Conservation (phyloP, 2,888 invertebrate genomes). For the Drosophila lutescens region DNA sequence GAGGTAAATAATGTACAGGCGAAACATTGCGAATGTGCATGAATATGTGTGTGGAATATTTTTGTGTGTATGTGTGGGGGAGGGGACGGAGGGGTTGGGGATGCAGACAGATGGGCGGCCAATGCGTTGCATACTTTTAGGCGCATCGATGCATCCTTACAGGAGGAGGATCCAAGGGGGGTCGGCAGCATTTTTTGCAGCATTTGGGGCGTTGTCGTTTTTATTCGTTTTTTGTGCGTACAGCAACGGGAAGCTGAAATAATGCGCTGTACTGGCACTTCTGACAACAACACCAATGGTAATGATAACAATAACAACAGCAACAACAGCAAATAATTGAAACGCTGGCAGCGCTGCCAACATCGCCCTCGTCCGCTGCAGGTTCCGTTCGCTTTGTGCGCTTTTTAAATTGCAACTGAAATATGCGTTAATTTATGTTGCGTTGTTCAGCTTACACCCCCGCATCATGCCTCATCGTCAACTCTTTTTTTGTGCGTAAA, state of each 20-base stretch:
- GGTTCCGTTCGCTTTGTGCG: constrained; percentile 65
- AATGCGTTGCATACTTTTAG: constrained; percentile 77
- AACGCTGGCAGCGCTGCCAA: constrained; percentile 59
- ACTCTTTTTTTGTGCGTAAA: constrained; percentile 46
- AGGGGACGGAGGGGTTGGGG: background rate
- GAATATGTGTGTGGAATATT: constrained; percentile 11
- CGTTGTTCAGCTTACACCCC: constrained; percentile 49
- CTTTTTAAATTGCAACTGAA: constrained; percentile 78
- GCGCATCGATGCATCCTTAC: constrained; percentile 71
- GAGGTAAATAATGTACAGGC: constrained; percentile 75
- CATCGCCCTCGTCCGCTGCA: constrained; percentile 40
- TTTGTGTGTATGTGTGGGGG: background rate
- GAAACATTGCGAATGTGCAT: constrained; percentile 18
- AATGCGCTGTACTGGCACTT: constrained; percentile 64
- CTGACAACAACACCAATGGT: constrained; percentile 75
- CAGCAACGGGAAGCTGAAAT: constrained; percentile 18
- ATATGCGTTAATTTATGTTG: constrained; percentile 78
- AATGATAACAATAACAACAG: constrained; percentile 66
- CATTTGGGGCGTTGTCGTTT: constrained; percentile 75
- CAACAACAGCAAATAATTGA: constrained; percentile 71
- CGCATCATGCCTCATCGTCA: constrained; percentile 6
- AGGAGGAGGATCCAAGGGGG: constrained; percentile 10
- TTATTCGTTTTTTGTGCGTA: constrained; percentile 79
- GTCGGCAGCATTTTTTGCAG: constrained; percentile 37
- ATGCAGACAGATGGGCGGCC: constrained; percentile 71